Evolutionary conservation across 2,888 invertebrate genomes (phyloP), one percentile per base, ranked within the genome.

Genomic region (Heliconius ismenius): DNA sequence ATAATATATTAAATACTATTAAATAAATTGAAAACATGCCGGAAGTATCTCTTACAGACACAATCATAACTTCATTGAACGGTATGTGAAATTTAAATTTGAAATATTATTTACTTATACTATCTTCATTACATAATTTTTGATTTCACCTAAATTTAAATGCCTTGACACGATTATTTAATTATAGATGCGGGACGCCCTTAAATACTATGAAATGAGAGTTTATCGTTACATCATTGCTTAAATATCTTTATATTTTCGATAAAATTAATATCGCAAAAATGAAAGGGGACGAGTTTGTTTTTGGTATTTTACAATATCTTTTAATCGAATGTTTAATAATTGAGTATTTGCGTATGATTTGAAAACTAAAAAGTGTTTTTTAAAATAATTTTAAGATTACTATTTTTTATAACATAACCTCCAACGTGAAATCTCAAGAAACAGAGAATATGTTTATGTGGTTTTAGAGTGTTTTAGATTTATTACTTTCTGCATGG

Each of bases 121-220:
- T 24, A 76, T 73, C 79, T 76, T 54, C 68, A 79, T 94, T 94
- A 94, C 88, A 93, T 94, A 93, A 94, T 92, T 91, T 54, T 83
- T 86, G 84, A 90, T 89, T 89, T 85, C 81, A 82, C 77, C 81
- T 85, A 85, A 86, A 86, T 87, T 86, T 86, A 81, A 86, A 84
- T 85, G 83, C 86, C 64, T 84, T 92, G 91, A 92, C 90, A 89
- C 84, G 85, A 88, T 88, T 88, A 86, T 91, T 90, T 91, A 92
- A 91, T 94, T 94, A 91, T 93, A 94, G 93, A 89, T 86, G 80
- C 85, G 79, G 86, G 83, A 82, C 87, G 87, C 83, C 86, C 90
- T 88, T 87, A 86, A 85, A 89, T 84, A 83, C 84, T 82, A 79
- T 83, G 82, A 87, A 76, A 77, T 76, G 73, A 75, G 60, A 82